A percentile compares a stretch with the other conserved stretches of the same genome.
Conservation (phyloP, 2,797 vertebrate species). For the Alectoris magna region DNA sequence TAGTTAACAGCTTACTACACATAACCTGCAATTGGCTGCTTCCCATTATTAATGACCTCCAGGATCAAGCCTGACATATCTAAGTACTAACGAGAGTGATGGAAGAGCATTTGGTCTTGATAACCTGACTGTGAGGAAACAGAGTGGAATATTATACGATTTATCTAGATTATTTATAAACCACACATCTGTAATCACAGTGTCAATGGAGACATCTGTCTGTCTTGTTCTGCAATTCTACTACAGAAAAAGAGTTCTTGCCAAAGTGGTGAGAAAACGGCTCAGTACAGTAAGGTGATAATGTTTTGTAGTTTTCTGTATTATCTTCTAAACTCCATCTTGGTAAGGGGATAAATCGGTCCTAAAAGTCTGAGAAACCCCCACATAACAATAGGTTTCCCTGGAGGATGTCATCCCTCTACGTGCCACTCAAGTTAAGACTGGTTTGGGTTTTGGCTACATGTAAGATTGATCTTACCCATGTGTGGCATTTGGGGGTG, state of each 20-base stretch:
- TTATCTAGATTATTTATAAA: background rate
- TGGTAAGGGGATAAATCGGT: background rate
- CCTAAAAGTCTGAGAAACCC: background rate
- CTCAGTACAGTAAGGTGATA: background rate
- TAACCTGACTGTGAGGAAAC: background rate
- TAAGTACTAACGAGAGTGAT: background rate
- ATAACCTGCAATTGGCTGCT: background rate
- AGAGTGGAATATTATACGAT: background rate
- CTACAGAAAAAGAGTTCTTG: background rate
- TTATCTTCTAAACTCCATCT: background rate
- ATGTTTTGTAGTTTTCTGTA: background rate
- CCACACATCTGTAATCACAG: background rate
- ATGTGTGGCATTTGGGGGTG: fast-evolving
- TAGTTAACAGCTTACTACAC: no score
- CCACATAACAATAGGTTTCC: background rate
- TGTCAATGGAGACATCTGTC: background rate
- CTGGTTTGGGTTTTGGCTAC: background rate
- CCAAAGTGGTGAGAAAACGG: background rate
- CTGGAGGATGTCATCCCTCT: background rate
- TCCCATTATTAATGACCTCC: background rate
- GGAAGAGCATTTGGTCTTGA: background rate
- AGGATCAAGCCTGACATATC: background rate
- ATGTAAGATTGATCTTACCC: background rate
- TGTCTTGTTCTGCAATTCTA: slow-evolving; percentile 6
- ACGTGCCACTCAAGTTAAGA: background rate